phyloP scores from a whole-genome alignment of 2,113 vertebrate genomes.

The Oryzias melastigma region DNA sequence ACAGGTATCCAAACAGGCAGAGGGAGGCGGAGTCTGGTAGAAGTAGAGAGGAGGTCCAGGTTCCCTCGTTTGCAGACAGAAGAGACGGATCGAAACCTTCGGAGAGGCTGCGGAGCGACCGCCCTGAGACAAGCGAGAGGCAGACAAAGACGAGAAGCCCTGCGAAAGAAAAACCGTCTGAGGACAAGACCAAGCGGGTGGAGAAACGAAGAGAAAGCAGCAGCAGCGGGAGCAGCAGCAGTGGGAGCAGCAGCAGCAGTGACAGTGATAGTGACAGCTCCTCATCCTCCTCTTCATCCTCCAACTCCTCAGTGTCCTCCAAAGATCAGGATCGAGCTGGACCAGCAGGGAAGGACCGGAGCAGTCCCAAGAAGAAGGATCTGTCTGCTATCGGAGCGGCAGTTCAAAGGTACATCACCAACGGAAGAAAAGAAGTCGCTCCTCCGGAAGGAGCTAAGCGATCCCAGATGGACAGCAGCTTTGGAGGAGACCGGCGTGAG shows the following conservation, averaged over 20 bases:
- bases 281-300: constrained; percentile 67
- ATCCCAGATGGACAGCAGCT: constrained; percentile 18
- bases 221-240: constrained; percentile 41
- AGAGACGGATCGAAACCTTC: neutral
- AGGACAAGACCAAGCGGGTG: constrained; percentile 17
- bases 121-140: constrained; percentile 2
- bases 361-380: neutral
- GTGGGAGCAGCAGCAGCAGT: constrained; percentile 36
- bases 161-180: constrained; percentile 4
- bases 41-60: constrained; percentile 1
- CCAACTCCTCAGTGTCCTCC: constrained; percentile 65
- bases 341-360: constrained; percentile 13
- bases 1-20: constrained; percentile 18
- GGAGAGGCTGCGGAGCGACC: constrained; percentile 1
- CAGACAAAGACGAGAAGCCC: constrained; percentile 35
- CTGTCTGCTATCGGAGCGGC: constrained; percentile 37
- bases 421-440: constrained; percentile 33
- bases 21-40: constrained; percentile 17
- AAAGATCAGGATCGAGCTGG: constrained; percentile 56
- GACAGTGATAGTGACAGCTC: constrained; percentile 70
- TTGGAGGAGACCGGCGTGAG: constrained; percentile 31
- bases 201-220: constrained; percentile 49
- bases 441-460: constrained; percentile 11
- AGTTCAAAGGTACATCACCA: constrained; percentile 47
- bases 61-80: constrained; percentile 5